Evolutionary conservation across 2,888 invertebrate species (phyloP), one percentile per base, ranked within the genome.

Genomic region (Xanthia togata): DNA sequence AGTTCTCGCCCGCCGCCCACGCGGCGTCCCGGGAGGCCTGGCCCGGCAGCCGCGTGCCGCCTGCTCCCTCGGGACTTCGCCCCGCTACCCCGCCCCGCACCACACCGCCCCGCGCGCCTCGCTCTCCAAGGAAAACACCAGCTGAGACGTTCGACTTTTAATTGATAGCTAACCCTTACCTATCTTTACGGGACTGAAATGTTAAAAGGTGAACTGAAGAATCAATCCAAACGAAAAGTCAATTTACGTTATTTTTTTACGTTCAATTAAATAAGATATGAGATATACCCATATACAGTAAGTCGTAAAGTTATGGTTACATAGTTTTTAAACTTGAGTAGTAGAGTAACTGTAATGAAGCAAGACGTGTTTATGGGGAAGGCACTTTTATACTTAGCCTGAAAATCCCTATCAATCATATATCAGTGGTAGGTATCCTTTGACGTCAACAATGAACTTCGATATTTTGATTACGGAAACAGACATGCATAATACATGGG

Each of bases 1-100:
- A 95, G 94, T 94, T 93, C 94, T 94, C 95, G 92, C 95, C 94
- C 94, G 93, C 95, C 95, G 94, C 95, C 95, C 95, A 93, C 96
- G 92, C 93, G 89, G 89, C 88, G 89, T 95, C 96, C 93, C 96
- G 35, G 57, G 95, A 92, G 96, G 93, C 89, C 93, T 93, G 95
- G 95, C 95, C 95, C 95, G 91, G 93, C 94, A 91, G 94, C 94
- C 92, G 92, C 92, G 92, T 89, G 93, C 94, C 95, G 94, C 96
- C 96, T 92, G 95, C 94, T 95, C 96, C 93, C 96, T 12, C 23
- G 95, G 93, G 96, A 94, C 89, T 89, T 88, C 87, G 89, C 87
- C 88, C 89, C 84, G 87, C 87, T 81, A 82, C 81, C 86, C 86
- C 86, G 87, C 88, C 89, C 89, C 90, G 87, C 88, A 71, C 85